Evolutionary conservation across 2,797 vertebrate genomes (phyloP).

Genomic region (Dallia pectoralis): DNA sequence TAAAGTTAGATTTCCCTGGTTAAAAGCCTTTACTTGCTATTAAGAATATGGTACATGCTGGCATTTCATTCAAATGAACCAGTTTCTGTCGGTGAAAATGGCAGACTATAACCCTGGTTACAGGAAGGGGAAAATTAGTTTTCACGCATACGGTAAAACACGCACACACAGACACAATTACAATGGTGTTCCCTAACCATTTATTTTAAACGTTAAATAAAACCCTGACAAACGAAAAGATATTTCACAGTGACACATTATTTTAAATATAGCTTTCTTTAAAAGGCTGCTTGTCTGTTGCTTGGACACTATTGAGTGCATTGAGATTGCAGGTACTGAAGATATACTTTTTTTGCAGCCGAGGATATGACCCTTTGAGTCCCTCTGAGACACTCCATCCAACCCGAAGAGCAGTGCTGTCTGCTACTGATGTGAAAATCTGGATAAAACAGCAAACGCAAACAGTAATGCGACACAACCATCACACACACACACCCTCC

Average conservation of each 20-base stretch:
- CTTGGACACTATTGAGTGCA: constrained; percentile 76
- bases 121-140: no score
- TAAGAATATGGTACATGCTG: neutral
- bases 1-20: neutral
- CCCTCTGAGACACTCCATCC: constrained; percentile 56
- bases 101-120: no score
- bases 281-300: constrained; percentile 66
- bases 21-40: neutral
- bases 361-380: constrained; percentile 55
- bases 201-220: no score
- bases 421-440: constrained; percentile 51
- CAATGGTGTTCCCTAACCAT: no score
- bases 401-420: constrained; percentile 44
- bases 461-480: constrained; percentile 32
- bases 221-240: constrained; percentile 34
- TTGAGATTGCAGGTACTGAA: constrained; percentile 61
- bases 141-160: constrained; percentile 8
- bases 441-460: constrained; percentile 24
- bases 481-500: constrained; percentile 16
- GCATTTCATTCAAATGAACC: neutral
- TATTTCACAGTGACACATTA: constrained; percentile 61
- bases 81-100: neutral
- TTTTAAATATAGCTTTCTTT: constrained; percentile 68
- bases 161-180: constrained; percentile 8
- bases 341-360: constrained; percentile 54